Evolutionary conservation across 23 tunicate genomes (phyloP).

Genomic region (Halocynthia roretzi): DNA sequence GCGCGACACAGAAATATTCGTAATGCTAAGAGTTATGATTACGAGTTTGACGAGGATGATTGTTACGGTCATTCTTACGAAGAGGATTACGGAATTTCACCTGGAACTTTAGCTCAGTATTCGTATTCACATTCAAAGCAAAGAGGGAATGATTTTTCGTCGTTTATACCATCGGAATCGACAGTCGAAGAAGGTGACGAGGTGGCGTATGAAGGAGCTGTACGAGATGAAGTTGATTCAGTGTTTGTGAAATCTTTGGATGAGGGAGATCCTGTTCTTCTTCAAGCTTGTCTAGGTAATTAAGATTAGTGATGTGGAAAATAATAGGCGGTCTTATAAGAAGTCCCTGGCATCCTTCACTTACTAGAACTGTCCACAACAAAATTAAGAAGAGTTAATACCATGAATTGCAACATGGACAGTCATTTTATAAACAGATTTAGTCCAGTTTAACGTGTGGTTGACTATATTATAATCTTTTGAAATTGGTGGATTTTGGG

Average conservation of each 20-base stretch:
- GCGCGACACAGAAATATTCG: conserved; percentile 78
- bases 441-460: too few relatives aligned
- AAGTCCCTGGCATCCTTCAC: too few relatives aligned
- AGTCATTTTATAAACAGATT: too few relatives aligned
- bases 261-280: conserved; percentile 5
- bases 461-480: too few relatives aligned
- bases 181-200: conserved; percentile 48
- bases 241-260: neutral
- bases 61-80: conserved; percentile 79
- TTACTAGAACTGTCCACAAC: too few relatives aligned
- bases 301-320: too few relatives aligned
- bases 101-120: conserved; percentile 71
- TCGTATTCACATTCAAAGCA: conserved; percentile 61
- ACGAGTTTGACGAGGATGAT: conserved; percentile 72
- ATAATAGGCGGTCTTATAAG: too few relatives aligned
- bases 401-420: too few relatives aligned
- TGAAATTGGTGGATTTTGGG: too few relatives aligned
- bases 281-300: conserved; percentile 10
- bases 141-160: conserved; percentile 35
- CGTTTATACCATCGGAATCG: conserved; percentile 75
- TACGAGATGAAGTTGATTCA: neutral
- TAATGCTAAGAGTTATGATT: conserved; percentile 59
- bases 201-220: conserved; percentile 24
- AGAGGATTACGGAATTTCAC: conserved; percentile 84
- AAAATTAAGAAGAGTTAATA: too few relatives aligned